Evolutionary conservation across 2,797 vertebrate genomes (phyloP).

Genomic region (Alca torda): DNA sequence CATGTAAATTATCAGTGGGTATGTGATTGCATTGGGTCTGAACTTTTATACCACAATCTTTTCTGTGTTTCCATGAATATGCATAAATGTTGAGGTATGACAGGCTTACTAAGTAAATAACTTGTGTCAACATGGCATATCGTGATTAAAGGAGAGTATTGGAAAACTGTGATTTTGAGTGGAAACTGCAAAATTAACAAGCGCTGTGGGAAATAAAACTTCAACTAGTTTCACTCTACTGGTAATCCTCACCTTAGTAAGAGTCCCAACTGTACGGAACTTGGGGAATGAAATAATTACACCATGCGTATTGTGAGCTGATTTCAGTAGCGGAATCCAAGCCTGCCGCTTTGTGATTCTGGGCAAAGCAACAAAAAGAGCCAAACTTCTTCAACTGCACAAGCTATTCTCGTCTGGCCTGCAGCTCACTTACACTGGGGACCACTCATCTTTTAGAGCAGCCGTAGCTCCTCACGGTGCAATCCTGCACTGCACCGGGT

Average conservation of each 20-base stretch:
- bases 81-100: not conserved
- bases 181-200: not conserved
- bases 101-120: not conserved
- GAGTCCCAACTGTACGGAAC: not conserved
- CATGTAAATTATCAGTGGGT: not conserved
- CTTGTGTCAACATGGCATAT: not conserved
- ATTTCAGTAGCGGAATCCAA: not conserved
- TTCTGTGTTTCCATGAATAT: not conserved
- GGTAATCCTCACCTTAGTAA: not conserved
- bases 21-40: not conserved
- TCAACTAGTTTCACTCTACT: not conserved
- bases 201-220: not conserved
- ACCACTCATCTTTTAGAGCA: not conserved
- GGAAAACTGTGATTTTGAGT: not conserved
- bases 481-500: not conserved
- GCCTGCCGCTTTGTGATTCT: not conserved
- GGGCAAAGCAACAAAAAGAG: not conserved
- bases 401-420: not conserved
- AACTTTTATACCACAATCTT: not conserved
- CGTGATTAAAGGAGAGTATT: not conserved
- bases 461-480: not conserved
- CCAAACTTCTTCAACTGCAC: not conserved
- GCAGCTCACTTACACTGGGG: not conserved
- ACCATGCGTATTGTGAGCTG: not conserved
- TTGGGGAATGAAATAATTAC: not conserved